Conservation (phyloP, 2,113 vertebrate species). For the Cochlearius cochlearius region DNA sequence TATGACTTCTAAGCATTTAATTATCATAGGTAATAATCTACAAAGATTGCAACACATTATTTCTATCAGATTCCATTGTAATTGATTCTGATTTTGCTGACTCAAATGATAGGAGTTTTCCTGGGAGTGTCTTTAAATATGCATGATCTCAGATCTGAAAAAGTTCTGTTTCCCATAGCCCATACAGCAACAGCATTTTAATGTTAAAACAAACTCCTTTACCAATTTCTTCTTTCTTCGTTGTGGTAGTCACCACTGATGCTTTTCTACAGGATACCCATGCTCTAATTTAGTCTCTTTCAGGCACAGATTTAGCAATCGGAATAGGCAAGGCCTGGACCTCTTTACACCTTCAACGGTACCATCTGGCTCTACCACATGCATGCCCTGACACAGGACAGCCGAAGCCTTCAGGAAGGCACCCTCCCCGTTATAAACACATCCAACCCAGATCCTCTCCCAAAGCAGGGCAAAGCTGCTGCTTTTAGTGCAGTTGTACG, state of each 20-base stretch:
- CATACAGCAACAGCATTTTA: neutral
- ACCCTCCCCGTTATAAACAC: neutral
- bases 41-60: slow-evolving; percentile 6
- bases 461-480: neutral
- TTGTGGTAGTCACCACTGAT: neutral
- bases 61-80: neutral
- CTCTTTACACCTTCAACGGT: neutral
- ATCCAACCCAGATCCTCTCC: neutral
- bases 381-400: neutral
- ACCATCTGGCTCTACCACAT: neutral
- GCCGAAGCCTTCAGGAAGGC: neutral
- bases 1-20: neutral
- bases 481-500: neutral
- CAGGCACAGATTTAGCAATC: neutral
- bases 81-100: slow-evolving; percentile 23
- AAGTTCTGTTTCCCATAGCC: neutral
- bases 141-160: neutral
- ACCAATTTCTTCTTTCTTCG: neutral
- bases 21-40: slow-evolving; percentile 6
- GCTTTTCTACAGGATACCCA: neutral
- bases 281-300: neutral
- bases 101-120: neutral
- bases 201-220: neutral
- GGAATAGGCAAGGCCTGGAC: neutral
- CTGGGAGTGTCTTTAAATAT: neutral